A percentile compares a stretch with the other conserved stretches of the same genome.
Evolutionary conservation across 2,113 vertebrate species (phyloP).

Genomic region (Corythornis cristatus): DNA sequence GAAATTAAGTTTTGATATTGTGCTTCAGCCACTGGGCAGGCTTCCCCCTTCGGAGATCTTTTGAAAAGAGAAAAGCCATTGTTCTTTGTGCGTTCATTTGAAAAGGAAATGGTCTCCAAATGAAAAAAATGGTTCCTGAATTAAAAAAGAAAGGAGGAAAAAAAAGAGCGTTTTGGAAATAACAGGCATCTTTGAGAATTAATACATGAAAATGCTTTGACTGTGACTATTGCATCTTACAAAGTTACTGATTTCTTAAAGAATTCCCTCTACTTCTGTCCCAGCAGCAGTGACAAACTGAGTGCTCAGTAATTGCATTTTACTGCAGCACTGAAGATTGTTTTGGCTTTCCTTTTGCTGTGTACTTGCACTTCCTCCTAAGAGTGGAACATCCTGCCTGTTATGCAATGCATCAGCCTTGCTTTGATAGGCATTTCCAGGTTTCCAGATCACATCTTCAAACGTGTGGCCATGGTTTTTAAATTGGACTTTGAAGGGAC

Average conservation of each 20-base stretch:
- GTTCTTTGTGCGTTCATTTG: conserved; percentile 53
- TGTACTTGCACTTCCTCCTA: conserved; percentile 59
- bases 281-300: not conserved
- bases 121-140: conserved; percentile 50
- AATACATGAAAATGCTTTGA: not conserved
- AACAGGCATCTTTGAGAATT: not conserved
- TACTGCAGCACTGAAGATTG: conserved; percentile 39
- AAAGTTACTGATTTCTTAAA: not conserved
- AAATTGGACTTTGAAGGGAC: not conserved
- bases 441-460: conserved; percentile 55
- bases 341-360: conserved; percentile 58
- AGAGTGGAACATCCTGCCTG: conserved; percentile 62
- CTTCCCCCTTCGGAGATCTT: conserved; percentile 46
- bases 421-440: conserved; percentile 70
- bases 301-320: conserved; percentile 10
- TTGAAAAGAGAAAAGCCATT: conserved; percentile 65
- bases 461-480: not conserved
- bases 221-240: not conserved
- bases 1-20: conserved; percentile 43
- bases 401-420: conserved; percentile 63
- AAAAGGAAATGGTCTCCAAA: conserved; percentile 67
- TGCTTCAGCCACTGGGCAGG: conserved; percentile 37
- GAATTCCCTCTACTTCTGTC: not conserved
- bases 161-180: not conserved
- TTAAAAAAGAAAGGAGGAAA: not conserved